Percentiles rank a stretch among this genome's conserved stretches.
These are phyloP conservation scores for Heliconius hortense DNA, from an alignment of 2,888 invertebrate species.

Conservation along the genomic window DNA sequence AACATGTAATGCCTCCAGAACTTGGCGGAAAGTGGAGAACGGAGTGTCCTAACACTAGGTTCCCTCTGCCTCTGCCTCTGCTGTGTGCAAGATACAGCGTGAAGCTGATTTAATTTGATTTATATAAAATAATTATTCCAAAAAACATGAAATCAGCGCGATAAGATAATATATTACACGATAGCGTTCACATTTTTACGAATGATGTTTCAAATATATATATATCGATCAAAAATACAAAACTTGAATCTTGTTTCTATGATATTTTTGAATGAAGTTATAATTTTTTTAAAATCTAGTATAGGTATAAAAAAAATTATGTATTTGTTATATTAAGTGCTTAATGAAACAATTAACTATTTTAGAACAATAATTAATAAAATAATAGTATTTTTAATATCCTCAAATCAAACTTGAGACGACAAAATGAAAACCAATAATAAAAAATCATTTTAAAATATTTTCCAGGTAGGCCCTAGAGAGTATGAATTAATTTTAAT, in stretches of 20 bases:
- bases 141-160: background rate
- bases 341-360: background rate
- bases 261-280: background rate
- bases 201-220: no score
- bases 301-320: no score
- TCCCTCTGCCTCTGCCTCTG: no score
- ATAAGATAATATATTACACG: background rate
- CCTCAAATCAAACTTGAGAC: no score
- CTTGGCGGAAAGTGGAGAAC: no score
- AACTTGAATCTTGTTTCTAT: no score
- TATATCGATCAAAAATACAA: no score
- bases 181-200: background rate
- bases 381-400: background rate
- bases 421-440: background rate
- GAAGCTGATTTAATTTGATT: no score
- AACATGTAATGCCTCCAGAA: no score
- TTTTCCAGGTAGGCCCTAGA: constrained; percentile 84
- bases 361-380: no score
- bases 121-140: background rate
- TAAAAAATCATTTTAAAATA: constrained; percentile 20
- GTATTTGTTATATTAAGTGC: background rate
- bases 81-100: no score
- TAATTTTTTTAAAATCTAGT: background rate
- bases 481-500: constrained; percentile 92
- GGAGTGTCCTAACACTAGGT: no score